Base-by-base conservation (phyloP, 2,888 invertebrate species). In the Chymomyza fuscimana region DNA sequence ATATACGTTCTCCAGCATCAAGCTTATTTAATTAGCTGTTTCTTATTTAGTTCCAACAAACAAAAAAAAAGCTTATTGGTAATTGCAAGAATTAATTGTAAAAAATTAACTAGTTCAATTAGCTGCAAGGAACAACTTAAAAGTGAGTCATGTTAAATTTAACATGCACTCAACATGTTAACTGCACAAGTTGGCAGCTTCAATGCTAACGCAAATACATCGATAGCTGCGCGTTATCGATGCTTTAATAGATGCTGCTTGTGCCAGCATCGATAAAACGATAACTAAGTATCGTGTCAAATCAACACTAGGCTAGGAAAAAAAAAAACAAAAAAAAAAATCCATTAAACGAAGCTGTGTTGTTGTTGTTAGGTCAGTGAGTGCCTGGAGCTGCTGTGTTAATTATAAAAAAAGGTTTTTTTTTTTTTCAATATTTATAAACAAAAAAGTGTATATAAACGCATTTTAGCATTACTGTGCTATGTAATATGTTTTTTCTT, bases 401-500 rank as follows among this genome's bases (percentile, higher is more conserved):
- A 10, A 46, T 12, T 46, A 12, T 12, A 12, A 12, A 46, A 3
- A 46, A 12, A 46, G 10, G 40, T 12, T 46, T 46, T 46, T 10
- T 46, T 12, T 46, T 46, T 12, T 32, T 7, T 9, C 9, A 32
- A 9, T 46, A 46, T 46, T 46, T 12, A 46, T 12, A 46, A 46
- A 46, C 40, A 46, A 46, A 46, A 46, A 4, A 12, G 40, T 46
- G 40, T 12, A 46, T 46, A 7, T 46, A 12, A 46, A 46, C 3
- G 40, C 40, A 12, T 63, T 59, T 59, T 59, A 46, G 59, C 7
- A 19, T 10, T 32, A 7, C 22, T 25, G 25, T 25, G 25, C 25
- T 25, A 25, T 25, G 12, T 19, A 19, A 46, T 62, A 25, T 46
- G 19, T 50, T 58, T 63, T 68, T 59, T 63, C 46, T 9, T 52